phyloP scores from a whole-genome alignment of 2,113 vertebrate genomes.

The Cisticola juncidis region DNA sequence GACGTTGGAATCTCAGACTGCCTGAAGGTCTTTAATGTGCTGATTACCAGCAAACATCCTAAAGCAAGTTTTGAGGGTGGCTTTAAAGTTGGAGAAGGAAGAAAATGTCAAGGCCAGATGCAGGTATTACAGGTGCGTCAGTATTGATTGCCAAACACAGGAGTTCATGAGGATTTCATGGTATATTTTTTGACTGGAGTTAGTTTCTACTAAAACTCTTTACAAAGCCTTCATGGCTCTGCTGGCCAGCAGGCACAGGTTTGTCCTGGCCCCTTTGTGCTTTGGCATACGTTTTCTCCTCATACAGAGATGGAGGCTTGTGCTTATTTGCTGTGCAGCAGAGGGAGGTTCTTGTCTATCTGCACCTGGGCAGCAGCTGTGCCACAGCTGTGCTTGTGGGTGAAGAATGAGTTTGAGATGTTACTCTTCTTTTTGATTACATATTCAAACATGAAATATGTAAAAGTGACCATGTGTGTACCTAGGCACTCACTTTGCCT shows the following conservation, averaged over 20 bases:
- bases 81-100: not conserved
- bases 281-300: not conserved
- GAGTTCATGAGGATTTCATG: not conserved
- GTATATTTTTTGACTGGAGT: not conserved
- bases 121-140: not conserved
- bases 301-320: not conserved
- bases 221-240: not conserved
- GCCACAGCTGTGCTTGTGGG: not conserved
- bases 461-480: not conserved
- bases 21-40: accelerated
- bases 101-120: not conserved
- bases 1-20: not conserved
- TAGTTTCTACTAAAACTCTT: not conserved
- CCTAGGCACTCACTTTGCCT: not conserved
- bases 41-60: not conserved
- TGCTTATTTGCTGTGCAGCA: not conserved
- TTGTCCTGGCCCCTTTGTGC: not conserved
- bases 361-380: conserved; percentile 31
- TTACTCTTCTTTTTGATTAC: not conserved
- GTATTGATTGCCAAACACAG: not conserved
- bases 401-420: not conserved
- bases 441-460: not conserved
- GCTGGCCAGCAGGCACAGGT: not conserved
- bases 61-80: not conserved
- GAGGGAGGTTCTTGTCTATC: not conserved